Base-by-base conservation (phyloP, 1,140 invertebrate genomes). In the Polypedilum vanderplanki region DNA sequence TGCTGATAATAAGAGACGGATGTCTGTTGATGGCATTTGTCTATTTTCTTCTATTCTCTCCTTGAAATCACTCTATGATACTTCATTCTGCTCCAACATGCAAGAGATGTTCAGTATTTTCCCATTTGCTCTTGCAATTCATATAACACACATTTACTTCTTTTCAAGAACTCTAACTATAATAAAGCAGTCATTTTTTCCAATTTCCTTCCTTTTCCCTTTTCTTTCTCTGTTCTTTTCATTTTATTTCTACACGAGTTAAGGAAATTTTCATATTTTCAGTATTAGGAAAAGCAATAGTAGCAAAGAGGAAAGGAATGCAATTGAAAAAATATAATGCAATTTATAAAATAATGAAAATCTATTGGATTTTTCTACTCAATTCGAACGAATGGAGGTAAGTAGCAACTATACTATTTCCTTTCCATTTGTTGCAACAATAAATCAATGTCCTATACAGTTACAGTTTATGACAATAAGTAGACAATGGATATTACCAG, bases 281-380 rank as follows among this genome's bases (percentile, higher is more conserved):
- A n/a, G 12, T 15, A n/a, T 15, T 57, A 15, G 12, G 41, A 57
- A 12, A 1, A 33, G 24, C 24, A 33, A 33, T 33, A 5, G 24
- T 33, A 33, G 24, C 24, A 33, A 33, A 33, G 12, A 57, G 7
- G 46, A n/a, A 57, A 70, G 18, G 20, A 70, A 20, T 70, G 65
- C 65, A 70, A 70, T 22, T 70, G 17, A 22, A 70, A 20, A 70
- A 70, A 70, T 70, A 20, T 70, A 70, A 70, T 70, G 65, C 65
- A 70, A 70, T 70, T 70, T 70, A 70, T 70, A 70, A 57, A 57
- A 70, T 70, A 70, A 70, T 70, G 65, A 70, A 70, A 70, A 70
- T 70, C 65, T 70, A 70, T 70, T 70, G 20, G 20, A 70, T 20
- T 57, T 12, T 57, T 57, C 46, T 57, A n/a, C 12, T 33, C 24